Evolutionary conservation across 2,888 invertebrate genomes (phyloP), one percentile per base, ranked within the genome.

Genomic region (Caradrina clavipalpis): DNA sequence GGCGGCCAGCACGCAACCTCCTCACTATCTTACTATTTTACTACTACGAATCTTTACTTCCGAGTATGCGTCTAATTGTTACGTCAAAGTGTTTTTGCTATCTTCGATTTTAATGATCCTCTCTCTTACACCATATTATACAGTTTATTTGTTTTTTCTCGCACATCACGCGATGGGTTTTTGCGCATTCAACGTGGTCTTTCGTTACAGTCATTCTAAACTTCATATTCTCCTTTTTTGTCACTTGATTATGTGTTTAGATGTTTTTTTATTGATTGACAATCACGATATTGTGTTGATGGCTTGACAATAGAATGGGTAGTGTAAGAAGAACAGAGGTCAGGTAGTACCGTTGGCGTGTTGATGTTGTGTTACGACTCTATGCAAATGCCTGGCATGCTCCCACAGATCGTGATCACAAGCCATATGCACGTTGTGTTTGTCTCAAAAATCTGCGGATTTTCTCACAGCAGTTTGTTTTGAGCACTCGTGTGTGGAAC

Each of bases 381-480:
- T 85, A 90, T 88, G 87, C 88, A 90, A 89, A 90, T 89, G 87
- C 72, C 64, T 80, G 62, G 69, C 70, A 66, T 73, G 73, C 56
- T 73, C 74, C 63, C 76, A 83, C 75, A 58, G 49, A 60, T 64
- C 56, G 61, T 76, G 73, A 70, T 76, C 65, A 69, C 62, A 68
- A 19, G 26, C 63, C n/a, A 67, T 45, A 45, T 62, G 60, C 51
- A 55, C 45, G 59, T 66, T 51, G 39, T 66, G 66, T 62, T n/a
- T 73, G 50, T 64, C 61, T 77, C 55, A 50, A 60, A 77, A 68
- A 63, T 56, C 76, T 64, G 42, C 17, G 58, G 54, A 58, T 72
- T 83, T 76, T 78, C 79, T 78, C 82, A 69, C 76, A 71, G 64
- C 63, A 61, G 71, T 76, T 64, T 39, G 45, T 55, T 68, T 42